Percentiles rank a stretch among this genome's conserved stretches.
These are phyloP conservation scores for Alloplasta piceator DNA, from an alignment of 2,888 invertebrate genomes.

Conservation along the genomic window DNA sequence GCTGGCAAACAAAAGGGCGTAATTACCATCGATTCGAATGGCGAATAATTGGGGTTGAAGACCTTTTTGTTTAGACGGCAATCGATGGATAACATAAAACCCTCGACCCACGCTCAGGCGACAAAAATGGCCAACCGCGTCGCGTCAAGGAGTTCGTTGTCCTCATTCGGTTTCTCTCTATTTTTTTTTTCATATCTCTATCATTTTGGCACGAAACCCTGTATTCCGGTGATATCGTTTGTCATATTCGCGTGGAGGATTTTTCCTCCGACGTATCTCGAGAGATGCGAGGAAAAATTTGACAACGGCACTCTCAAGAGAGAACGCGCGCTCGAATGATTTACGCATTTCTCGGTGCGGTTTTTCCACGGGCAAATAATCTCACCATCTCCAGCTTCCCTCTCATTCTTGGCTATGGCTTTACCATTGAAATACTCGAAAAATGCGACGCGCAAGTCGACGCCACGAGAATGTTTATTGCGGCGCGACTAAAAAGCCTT, in stretches of 20 bases:
- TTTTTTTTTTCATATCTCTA: background rate
- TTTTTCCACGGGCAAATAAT: conserved; percentile 34
- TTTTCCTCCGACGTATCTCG: background rate
- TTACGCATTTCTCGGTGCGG: conserved; percentile 44
- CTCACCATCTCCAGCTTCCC: background rate
- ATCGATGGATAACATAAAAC: background rate
- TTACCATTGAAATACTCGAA: conserved; percentile 24
- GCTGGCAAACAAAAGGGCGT: background rate
- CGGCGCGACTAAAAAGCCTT: conserved; percentile 52
- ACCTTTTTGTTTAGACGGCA: too few species aligned
- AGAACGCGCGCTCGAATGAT: conserved; percentile 31
- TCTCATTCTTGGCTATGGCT: background rate
- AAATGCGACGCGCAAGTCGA: conserved; percentile 29
- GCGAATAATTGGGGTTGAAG: too few species aligned
- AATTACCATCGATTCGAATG: background rate
- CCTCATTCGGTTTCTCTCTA: conserved; percentile 1
- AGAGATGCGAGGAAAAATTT: conserved; percentile 26
- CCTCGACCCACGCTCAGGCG: background rate
- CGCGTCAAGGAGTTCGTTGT: conserved; percentile 46
- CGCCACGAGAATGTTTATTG: conserved; percentile 54
- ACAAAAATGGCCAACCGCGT: conserved; percentile 1
- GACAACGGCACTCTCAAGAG: conserved; percentile 4
- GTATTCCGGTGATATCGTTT: conserved; percentile 14
- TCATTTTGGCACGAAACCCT: conserved; percentile 47
- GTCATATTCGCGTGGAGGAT: conserved; percentile 24